These are phyloP conservation scores for Diarsia rubi DNA, from an alignment of 2,888 invertebrate genomes.

Conservation along the genomic window DNA sequence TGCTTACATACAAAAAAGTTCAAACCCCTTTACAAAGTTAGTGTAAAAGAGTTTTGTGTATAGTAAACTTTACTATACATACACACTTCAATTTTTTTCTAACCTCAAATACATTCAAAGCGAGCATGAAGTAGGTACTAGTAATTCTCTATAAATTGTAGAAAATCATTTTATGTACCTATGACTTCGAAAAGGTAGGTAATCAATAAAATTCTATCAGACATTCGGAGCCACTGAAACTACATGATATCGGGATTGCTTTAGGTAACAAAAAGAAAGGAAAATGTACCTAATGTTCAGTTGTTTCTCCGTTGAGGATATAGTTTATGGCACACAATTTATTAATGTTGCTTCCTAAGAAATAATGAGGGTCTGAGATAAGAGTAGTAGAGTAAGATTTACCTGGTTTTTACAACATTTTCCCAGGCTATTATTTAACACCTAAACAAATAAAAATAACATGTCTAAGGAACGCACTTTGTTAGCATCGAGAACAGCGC, in stretches of 20 bases:
- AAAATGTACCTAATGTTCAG: conserved; percentile 32
- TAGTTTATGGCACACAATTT: conserved; percentile 51
- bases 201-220: conserved; percentile 38
- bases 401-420: background rate
- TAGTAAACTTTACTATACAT: too few species aligned
- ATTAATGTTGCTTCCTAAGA: conserved; percentile 34
- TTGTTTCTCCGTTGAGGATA: conserved; percentile 42
- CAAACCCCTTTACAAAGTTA: background rate
- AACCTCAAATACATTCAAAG: background rate
- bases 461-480: background rate
- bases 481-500: conserved; percentile 43
- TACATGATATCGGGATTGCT: conserved; percentile 44
- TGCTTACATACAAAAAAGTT: too few species aligned
- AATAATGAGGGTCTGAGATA: conserved; percentile 17
- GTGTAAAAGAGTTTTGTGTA: too few species aligned
- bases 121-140: background rate
- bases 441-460: too few species aligned
- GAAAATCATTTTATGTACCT: conserved; percentile 22
- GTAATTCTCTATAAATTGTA: background rate
- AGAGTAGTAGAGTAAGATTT: too few species aligned
- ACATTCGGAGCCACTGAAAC: conserved; percentile 24
- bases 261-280: conserved; percentile 42
- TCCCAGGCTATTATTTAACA: background rate
- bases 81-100: background rate
- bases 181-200: background rate